A percentile compares a stretch with the other conserved stretches of the same genome.
Conservation (phyloP, 2,888 invertebrate species). For the Habroteleia sp. region DNA sequence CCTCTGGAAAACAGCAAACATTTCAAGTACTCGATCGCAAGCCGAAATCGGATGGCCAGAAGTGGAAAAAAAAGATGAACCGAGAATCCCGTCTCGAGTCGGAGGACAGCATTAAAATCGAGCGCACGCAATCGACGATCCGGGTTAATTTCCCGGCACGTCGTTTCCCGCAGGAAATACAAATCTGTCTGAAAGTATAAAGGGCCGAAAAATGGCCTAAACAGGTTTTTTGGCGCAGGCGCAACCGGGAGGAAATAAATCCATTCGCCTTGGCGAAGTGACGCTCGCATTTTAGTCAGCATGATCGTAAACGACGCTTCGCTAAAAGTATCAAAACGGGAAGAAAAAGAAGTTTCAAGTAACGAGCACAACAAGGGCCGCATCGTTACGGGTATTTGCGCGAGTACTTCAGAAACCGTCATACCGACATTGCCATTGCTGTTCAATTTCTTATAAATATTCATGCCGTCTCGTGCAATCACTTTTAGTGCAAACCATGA, state of each 20-base stretch:
- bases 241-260: slow-evolving; percentile 40
- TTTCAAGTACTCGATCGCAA: too few species aligned
- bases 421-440: slow-evolving; percentile 57
- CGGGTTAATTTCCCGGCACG: slow-evolving; percentile 19
- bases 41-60: too few species aligned
- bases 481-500: slow-evolving; percentile 56
- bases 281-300: slow-evolving; percentile 49
- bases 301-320: slow-evolving; percentile 43
- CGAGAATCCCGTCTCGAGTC: too few species aligned
- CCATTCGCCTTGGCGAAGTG: slow-evolving; percentile 47
- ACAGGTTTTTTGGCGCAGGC: slow-evolving; percentile 57
- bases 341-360: slow-evolving; percentile 59
- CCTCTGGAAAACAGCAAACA: too few species aligned
- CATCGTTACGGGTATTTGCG: slow-evolving; percentile 62
- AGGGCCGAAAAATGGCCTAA: slow-evolving; percentile 56
- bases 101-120: background rate
- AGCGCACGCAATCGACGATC: background rate
- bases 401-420: slow-evolving; percentile 58
- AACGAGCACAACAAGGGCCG: slow-evolving; percentile 62
- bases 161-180: slow-evolving; percentile 49
- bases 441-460: slow-evolving; percentile 62
- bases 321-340: slow-evolving; percentile 52
- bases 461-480: slow-evolving; percentile 52
- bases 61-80: too few species aligned
- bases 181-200: slow-evolving; percentile 38